Evolutionary conservation across 2,888 invertebrate species (phyloP).

Genomic region (Bibio marci): DNA sequence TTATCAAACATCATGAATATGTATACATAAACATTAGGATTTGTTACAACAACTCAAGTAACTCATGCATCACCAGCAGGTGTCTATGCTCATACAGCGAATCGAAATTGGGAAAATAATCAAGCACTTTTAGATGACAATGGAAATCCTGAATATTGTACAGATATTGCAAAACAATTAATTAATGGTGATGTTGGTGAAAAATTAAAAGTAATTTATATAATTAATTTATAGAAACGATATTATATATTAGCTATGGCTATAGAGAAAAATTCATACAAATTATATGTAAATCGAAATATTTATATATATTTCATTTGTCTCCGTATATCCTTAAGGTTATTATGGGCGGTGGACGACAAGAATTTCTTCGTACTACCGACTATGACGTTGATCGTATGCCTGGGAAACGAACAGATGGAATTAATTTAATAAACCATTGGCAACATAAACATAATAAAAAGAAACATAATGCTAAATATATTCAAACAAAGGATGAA

Average conservation of each 20-base stretch:
- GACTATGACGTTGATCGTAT: conserved; percentile 33
- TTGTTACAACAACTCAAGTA: conserved; percentile 61
- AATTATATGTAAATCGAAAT: no score
- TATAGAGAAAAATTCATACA: no score
- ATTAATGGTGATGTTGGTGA: conserved; percentile 46
- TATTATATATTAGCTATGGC: no score
- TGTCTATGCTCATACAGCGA: conserved; percentile 53
- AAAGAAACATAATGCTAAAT: not conserved
- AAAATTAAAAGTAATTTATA: conserved; percentile 39
- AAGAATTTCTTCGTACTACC: conserved; percentile 42
- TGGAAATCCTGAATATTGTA: conserved; percentile 35
- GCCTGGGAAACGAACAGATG: conserved; percentile 38
- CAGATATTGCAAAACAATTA: conserved; percentile 58
- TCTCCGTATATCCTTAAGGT: no score
- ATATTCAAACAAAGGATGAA: conserved; percentile 2
- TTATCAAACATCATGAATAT: no score
- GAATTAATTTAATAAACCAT: conserved; percentile 43
- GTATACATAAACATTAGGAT: no score
- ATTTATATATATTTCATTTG: no score
- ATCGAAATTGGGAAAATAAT: conserved; percentile 59
- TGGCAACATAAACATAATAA: conserved; percentile 36
- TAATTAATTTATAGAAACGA: no score
- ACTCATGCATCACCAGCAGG: conserved; percentile 69
- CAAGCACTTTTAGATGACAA: conserved; percentile 33
- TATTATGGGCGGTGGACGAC: conserved; percentile 59